A percentile compares a stretch with the other conserved stretches of the same genome.
phyloP scores from a whole-genome alignment of 2,797 vertebrate genomes.

The Chromobotia macracanthus region DNA sequence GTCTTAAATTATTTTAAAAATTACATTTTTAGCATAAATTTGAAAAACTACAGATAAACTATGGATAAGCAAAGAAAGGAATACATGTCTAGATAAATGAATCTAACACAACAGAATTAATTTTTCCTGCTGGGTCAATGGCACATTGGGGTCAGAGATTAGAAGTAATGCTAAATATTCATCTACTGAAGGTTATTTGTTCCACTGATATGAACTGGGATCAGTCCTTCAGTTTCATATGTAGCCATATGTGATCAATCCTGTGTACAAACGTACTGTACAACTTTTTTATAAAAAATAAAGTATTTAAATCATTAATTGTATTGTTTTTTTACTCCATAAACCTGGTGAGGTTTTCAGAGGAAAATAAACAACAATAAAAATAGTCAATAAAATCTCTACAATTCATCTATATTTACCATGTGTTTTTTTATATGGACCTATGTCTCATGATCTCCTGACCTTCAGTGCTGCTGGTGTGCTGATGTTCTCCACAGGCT shows the following conservation, averaged over 20 bases:
- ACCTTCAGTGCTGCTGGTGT: conserved; percentile 46
- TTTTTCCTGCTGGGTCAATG: background rate
- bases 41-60: too few species aligned
- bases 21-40: too few species aligned
- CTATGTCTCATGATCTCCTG: too few species aligned
- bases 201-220: conserved; percentile 64
- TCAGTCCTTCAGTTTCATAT: conserved; percentile 56
- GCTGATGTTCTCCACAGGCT: conserved; percentile 47
- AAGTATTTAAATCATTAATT: conserved; percentile 76
- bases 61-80: background rate
- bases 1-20: too few species aligned
- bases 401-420: background rate
- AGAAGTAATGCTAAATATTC: conserved; percentile 54
- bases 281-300: conserved; percentile 67
- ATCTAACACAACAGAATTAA: background rate
- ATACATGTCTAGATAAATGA: background rate
- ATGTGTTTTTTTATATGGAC: background rate
- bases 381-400: background rate
- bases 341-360: background rate
- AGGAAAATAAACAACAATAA: too few species aligned
- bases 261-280: conserved; percentile 36
- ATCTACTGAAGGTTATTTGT: conserved; percentile 70
- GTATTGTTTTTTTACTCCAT: background rate
- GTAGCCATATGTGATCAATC: conserved; percentile 55
- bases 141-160: background rate